Percentiles rank a stretch among this genome's conserved stretches.
Conservation (phyloP, 1,140 invertebrate genomes). For the Platyscapa corneri region DNA sequence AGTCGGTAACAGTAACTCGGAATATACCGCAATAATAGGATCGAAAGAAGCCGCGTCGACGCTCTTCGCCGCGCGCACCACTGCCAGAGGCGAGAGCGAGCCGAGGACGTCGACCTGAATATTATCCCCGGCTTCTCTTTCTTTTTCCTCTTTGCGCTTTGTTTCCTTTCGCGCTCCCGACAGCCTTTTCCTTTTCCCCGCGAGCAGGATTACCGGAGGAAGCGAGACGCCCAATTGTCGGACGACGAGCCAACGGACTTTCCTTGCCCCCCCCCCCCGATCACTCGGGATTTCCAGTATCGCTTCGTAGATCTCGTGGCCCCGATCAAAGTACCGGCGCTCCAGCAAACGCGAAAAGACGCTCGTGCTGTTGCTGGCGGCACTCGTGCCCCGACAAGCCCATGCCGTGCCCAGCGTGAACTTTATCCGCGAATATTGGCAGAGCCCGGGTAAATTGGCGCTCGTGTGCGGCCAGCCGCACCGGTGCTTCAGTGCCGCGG, state of each 20-base stretch:
- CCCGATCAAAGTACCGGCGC: background rate
- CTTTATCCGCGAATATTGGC: too few relatives aligned
- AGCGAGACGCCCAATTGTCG: background rate
- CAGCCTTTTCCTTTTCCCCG: background rate
- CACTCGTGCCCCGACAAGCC: too few relatives aligned
- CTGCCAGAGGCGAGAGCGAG: background rate
- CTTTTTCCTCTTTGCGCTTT: conserved; percentile 13
- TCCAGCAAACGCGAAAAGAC: too few relatives aligned
- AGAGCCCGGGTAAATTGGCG: too few relatives aligned
- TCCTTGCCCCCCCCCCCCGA: too few relatives aligned
- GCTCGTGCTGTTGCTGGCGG: too few relatives aligned
- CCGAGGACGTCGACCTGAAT: conserved; percentile 48
- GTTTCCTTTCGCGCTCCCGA: background rate
- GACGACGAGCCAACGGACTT: too few relatives aligned
- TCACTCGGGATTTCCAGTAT: background rate
- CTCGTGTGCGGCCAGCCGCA: too few relatives aligned
- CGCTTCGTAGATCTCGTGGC: too few relatives aligned
- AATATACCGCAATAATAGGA: conserved; percentile 52
- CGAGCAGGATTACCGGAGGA: background rate
- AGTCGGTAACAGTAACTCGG: conserved; percentile 42
- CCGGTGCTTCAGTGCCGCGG: too few relatives aligned
- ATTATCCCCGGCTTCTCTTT: conserved; percentile 26
- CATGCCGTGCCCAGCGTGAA: too few relatives aligned
- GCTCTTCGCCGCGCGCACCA: conserved; percentile 5
- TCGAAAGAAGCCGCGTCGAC: conserved; percentile 42